Evolutionary conservation across 2,113 vertebrate species (phyloP).

Genomic region (Pluvianellus socialis): DNA sequence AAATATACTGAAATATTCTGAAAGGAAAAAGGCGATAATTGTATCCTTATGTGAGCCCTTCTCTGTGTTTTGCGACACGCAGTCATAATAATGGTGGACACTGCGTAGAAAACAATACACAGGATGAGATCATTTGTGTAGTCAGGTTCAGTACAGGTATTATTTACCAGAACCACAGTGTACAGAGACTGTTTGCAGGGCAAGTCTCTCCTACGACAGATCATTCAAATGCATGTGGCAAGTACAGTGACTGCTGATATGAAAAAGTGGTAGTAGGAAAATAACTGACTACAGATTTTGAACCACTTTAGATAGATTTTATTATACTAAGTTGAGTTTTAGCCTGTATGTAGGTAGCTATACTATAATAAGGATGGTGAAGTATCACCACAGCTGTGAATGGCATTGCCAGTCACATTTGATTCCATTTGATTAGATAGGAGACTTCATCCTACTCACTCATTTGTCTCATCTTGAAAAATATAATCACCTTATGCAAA

Average conservation of each 20-base stretch:
- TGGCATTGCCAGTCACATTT: slow-evolving; percentile 1
- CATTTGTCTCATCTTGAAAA: slow-evolving; percentile 4
- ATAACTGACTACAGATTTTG: neutral
- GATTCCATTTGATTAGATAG: neutral
- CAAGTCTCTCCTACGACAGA: neutral
- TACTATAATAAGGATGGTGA: neutral
- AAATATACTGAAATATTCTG: neutral
- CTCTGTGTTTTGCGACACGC: neutral
- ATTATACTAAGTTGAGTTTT: neutral
- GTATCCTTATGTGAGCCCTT: neutral
- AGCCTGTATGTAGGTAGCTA: neutral
- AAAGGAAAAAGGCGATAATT: neutral
- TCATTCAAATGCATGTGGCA: neutral
- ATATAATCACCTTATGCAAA: neutral
- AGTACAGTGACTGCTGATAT: neutral
- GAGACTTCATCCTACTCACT: slow-evolving; percentile 10
- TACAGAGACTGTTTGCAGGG: neutral
- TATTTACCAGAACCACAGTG: neutral
- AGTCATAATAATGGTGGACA: neutral
- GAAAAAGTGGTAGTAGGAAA: neutral
- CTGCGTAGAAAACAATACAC: neutral
- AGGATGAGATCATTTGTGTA: neutral
- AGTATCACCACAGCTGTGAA: neutral
- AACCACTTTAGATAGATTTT: neutral
- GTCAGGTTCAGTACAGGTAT: neutral